These are phyloP conservation scores for Aurelia aurita complex sp. Pacific DNA, from an alignment of 30 jellyfish, hydroid and myxozoan species.

Conservation along the genomic window DNA sequence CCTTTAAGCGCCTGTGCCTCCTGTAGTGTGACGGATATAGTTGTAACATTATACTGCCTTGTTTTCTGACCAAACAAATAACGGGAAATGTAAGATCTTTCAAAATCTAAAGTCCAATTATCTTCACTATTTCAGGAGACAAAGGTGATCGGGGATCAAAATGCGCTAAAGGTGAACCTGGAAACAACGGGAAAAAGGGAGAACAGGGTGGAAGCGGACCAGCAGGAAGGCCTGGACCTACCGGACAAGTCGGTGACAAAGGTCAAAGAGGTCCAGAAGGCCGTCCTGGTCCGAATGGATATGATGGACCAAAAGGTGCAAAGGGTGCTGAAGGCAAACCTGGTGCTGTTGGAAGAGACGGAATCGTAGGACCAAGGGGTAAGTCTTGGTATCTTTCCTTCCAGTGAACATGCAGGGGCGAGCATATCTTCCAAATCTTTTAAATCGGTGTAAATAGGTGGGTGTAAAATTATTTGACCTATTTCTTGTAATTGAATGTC, in stretches of 20 bases:
- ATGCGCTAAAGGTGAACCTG: constrained; percentile 79
- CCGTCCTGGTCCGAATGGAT: constrained; percentile 14
- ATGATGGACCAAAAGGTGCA: constrained; percentile 58
- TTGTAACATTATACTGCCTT: too few relatives aligned
- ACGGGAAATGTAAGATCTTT: not conserved
- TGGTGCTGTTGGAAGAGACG: constrained; percentile 32
- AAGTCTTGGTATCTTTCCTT: not conserved
- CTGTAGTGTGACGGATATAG: too few relatives aligned
- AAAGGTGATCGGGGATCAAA: constrained; percentile 83
- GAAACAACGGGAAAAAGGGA: constrained; percentile 71
- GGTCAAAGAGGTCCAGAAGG: constrained; percentile 50
- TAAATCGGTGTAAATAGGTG: too few relatives aligned
- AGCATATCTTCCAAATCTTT: too few relatives aligned
- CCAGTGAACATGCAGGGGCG: not conserved
- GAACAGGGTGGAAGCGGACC: constrained; percentile 65
- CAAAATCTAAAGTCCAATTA: not conserved
- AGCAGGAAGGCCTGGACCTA: constrained; percentile 54
- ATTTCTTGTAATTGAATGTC: too few relatives aligned
- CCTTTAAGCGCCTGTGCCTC: too few relatives aligned
- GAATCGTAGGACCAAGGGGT: constrained; percentile 43
- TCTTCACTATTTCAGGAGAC: constrained; percentile 38
- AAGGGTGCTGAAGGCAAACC: constrained; percentile 51
- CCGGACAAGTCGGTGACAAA: constrained; percentile 64
- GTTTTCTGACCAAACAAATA: too few relatives aligned
- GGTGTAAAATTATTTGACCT: too few relatives aligned